Evolutionary conservation across 2,797 vertebrate species (phyloP), one percentile per base, ranked within the genome.

Genomic region (Silurus lanzhouensis): DNA sequence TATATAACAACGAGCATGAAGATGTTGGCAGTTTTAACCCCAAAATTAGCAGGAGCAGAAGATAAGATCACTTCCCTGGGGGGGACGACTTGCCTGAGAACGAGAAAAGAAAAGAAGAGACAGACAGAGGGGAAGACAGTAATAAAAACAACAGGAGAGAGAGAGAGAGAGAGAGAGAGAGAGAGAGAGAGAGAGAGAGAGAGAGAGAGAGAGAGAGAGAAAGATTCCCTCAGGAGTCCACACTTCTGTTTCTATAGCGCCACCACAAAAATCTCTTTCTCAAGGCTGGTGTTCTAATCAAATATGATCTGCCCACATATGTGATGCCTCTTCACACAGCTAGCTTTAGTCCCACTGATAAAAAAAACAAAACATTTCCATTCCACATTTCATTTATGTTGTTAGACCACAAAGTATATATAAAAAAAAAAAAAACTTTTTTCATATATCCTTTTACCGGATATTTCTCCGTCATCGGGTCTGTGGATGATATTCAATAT

Each of bases 281-380:
- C 85, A 90, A 89, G 91, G 91, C 91, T 87, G 77, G 19, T 89
- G 5, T 83, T 86, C 89, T 82, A 88, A 94, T 94, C 91, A 93
- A 92, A 94, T 92, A 90, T 91, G 92, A 94, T 93, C 91, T 61
- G 89, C 85, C 93, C 92, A 91, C 91, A 92, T 91, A 92, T 88
- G 91, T 86, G 74, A 88, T 87, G 87, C 85, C 61, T 88, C 85
- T 81, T 89, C 91, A 91, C 91, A 86, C 22, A 81, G 91, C 91
- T 91, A 82, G 44, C 44, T 81, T 77, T 80, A 77, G 72, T 81
- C n/a, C 13, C 67, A 67, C 66, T 87, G 79, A 85, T 86, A 68
- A 90, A 85, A 6, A 81, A 82, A 57, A 72, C 85, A 81, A 31
- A 31, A 31, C 27, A 84, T 89, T 90, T 88, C 48, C 82, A 92